phyloP scores from a whole-genome alignment of 2,797 vertebrate genomes.

The Ibycter americanus region DNA sequence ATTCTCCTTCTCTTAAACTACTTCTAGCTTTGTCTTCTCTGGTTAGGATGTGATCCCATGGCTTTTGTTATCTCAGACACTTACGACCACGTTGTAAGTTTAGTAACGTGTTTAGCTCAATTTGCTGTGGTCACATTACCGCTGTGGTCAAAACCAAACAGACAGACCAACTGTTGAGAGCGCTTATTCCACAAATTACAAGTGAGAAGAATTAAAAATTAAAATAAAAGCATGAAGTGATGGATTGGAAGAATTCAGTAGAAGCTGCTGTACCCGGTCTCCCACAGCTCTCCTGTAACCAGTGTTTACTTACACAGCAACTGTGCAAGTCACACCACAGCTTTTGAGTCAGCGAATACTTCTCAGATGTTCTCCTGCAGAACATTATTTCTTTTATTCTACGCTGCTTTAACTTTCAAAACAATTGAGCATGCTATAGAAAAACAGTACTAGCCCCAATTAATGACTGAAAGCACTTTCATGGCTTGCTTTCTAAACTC shows the following conservation, averaged over 20 bases:
- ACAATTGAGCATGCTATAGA: not conserved
- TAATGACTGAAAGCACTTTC: not conserved
- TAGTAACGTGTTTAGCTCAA: not conserved
- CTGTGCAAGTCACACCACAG: not conserved
- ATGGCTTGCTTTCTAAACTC: not conserved
- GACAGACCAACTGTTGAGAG: not conserved
- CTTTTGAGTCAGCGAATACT: not conserved
- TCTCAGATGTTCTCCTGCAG: not conserved
- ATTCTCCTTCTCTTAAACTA: not conserved
- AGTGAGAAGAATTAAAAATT: not conserved
- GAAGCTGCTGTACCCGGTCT: not conserved
- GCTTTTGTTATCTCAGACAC: not conserved
- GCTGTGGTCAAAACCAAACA: not conserved
- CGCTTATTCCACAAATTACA: fast-evolving
- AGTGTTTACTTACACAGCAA: not conserved
- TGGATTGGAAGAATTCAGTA: not conserved
- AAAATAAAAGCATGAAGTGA: not conserved
- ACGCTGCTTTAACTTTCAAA: not conserved
- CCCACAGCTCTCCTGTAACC: not conserved
- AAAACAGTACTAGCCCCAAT: not conserved
- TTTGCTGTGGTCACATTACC: not conserved
- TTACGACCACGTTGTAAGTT: fast-evolving
- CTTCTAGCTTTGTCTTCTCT: not conserved
- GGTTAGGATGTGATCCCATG: not conserved
- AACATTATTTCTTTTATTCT: not conserved